Conservation (phyloP, 1,140 invertebrate genomes). For the Pinna nobilis region DNA sequence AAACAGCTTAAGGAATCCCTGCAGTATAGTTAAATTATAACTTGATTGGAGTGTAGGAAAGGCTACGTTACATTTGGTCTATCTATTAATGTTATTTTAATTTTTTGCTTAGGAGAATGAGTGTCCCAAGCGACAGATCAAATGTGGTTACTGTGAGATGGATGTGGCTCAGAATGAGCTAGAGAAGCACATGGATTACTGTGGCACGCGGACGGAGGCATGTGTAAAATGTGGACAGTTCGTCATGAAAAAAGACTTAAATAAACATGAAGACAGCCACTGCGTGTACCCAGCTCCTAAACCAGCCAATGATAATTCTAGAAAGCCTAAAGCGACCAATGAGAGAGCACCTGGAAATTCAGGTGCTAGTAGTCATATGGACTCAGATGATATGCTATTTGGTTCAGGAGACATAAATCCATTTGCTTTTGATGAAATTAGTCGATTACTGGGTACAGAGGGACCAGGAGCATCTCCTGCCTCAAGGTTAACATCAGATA, state of each 20-base stretch:
- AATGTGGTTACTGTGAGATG: slow-evolving; percentile 80
- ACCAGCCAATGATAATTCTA: slow-evolving; percentile 36
- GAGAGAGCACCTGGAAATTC: neutral
- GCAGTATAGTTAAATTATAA: no score
- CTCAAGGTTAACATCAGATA: neutral
- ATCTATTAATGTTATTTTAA: slow-evolving; percentile 3
- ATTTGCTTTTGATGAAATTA: slow-evolving; percentile 45
- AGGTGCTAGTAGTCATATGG: neutral
- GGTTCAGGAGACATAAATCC: slow-evolving; percentile 15
- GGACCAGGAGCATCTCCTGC: slow-evolving; percentile 9
- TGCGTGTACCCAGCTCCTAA: slow-evolving; percentile 62
- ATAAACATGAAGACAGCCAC: slow-evolving; percentile 80
- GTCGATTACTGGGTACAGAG: slow-evolving; percentile 28
- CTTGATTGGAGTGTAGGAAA: neutral
- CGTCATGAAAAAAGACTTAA: slow-evolving; percentile 81
- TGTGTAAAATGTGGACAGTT: slow-evolving; percentile 80
- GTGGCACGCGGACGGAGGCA: slow-evolving; percentile 81
- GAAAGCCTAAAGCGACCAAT: slow-evolving; percentile 8
- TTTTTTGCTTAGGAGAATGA: slow-evolving; percentile 62
- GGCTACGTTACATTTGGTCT: neutral
- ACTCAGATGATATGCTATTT: slow-evolving; percentile 24
- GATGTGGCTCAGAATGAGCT: slow-evolving; percentile 79
- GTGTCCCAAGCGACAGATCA: slow-evolving; percentile 70
- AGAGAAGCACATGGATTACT: slow-evolving; percentile 80
- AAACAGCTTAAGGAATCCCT: no score